Evolutionary conservation across 2,113 vertebrate species (phyloP).

Genomic region (Leiothrix lutea): DNA sequence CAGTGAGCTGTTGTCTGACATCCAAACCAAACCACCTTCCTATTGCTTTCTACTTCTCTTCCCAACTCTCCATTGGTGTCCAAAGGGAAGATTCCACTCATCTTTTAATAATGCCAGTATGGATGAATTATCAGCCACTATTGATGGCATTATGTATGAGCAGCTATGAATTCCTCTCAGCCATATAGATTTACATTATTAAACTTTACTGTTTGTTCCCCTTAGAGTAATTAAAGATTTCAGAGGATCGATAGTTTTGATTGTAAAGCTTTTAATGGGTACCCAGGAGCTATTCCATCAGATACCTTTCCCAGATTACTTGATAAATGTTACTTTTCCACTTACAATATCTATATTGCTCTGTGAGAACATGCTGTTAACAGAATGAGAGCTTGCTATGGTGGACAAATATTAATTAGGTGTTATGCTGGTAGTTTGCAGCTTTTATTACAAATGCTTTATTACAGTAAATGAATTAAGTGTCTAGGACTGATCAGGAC

Average conservation of each 20-base stretch:
- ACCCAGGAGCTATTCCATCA: neutral
- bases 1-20: neutral
- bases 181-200: neutral
- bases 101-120: neutral
- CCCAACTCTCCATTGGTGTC: neutral
- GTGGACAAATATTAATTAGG: neutral
- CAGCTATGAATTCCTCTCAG: neutral
- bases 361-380: neutral
- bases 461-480: neutral
- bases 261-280: neutral
- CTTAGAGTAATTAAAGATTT: slow-evolving; percentile 15
- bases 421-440: neutral
- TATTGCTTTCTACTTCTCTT: neutral
- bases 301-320: neutral
- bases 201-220: neutral
- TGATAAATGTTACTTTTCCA: slow-evolving; percentile 3
- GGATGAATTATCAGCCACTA: neutral
- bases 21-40: neutral
- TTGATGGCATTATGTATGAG: neutral
- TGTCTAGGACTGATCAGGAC: neutral
- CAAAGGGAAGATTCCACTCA: neutral
- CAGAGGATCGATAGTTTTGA: neutral
- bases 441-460: neutral
- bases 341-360: neutral
- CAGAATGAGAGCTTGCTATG: neutral